Base-by-base conservation (phyloP, 2,113 vertebrate genomes). In the Poeciliopsis occidentalis region DNA sequence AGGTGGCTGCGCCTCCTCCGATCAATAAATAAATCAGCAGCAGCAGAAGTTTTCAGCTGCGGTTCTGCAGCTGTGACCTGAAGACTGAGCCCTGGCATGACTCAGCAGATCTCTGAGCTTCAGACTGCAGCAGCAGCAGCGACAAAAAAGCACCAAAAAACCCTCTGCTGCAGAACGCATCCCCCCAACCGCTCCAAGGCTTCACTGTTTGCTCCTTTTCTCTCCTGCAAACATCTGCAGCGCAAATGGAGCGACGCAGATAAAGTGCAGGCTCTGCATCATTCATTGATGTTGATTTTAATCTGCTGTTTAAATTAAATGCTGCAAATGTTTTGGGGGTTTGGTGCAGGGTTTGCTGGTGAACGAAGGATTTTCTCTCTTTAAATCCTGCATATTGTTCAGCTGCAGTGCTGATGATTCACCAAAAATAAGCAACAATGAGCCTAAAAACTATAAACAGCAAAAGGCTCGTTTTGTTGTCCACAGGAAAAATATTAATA, bases 11-110 rank as follows among this genome's bases (percentile, higher is more conserved):
- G 19, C 69, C 73, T 76, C 24, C 60, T 29, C 63, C 60, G 4
- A 69, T 84, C 79, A 82, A 76, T 83, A 70, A 84, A 84, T 78
- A 27, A 84, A 44, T 71, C 15, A 69, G 70, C 15, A 69, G 70
- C 83, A 47, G 80, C 77, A 54, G 66, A 66, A 76, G 80, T 68
- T 69, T 74, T 78, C 83, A 57, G 74, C 24, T 12, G 71, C 54
- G 6, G 12, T 63, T 75, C 69, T 67, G 44, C 64, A 64, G 82
- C 64, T 1, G 5, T 10, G 61, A 67, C 75, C 67, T 72, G 78
- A 51, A 60, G 64, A 61, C 6, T 11, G 66, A 69, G 72, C 66
- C 51, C 5, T 32, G 2, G 1, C 67, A 17, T 89, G 84, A 89
- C 65, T 83, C 87, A 83, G 82, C 84, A 77, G 47, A 69, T n/a